Percentiles rank a stretch among this genome's conserved stretches.
phyloP scores from a whole-genome alignment of 1,140 invertebrate genomes.

The Orius laevigatus region DNA sequence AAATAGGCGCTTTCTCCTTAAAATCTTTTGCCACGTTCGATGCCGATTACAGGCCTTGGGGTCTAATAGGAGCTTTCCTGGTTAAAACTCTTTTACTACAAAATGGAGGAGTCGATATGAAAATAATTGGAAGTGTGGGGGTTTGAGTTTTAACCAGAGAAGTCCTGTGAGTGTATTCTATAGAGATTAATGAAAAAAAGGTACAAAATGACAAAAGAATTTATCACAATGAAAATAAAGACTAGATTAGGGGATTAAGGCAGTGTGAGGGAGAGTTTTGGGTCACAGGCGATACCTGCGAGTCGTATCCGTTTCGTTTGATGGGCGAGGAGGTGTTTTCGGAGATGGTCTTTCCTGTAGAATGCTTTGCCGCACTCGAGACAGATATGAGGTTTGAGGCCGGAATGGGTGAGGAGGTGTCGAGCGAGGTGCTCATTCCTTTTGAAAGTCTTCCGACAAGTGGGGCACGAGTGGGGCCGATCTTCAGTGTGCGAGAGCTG shows the following conservation, averaged over 20 bases:
- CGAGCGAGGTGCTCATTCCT: conserved; percentile 65
- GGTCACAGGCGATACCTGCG: not conserved
- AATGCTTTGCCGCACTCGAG: conserved; percentile 67
- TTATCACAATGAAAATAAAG: not conserved
- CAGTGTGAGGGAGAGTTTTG: not conserved
- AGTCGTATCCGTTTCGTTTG: conserved; percentile 3
- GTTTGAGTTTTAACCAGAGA: too few species aligned
- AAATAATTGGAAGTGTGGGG: too few species aligned
- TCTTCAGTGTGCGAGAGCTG: conserved; percentile 22
- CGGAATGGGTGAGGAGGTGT: conserved; percentile 69
- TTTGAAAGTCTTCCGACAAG: conserved; percentile 71
- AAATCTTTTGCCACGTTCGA: too few species aligned
- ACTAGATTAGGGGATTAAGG: not conserved
- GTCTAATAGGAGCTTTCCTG: too few species aligned
- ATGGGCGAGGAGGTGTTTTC: conserved; percentile 25
- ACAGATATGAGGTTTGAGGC: conserved; percentile 67
- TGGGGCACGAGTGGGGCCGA: conserved; percentile 49
- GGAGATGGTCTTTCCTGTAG: conserved; percentile 53
- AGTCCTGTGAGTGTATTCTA: not conserved
- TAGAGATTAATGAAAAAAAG: not conserved
- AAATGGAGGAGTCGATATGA: too few species aligned
- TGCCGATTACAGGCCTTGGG: too few species aligned
- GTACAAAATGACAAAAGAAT: too few species aligned
- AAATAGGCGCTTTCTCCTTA: too few species aligned
- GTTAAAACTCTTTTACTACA: too few species aligned